A percentile compares a stretch with the other conserved stretches of the same genome.
Evolutionary conservation across 2,797 vertebrate genomes (phyloP).

Genomic region (Artibeus lituratus): DNA sequence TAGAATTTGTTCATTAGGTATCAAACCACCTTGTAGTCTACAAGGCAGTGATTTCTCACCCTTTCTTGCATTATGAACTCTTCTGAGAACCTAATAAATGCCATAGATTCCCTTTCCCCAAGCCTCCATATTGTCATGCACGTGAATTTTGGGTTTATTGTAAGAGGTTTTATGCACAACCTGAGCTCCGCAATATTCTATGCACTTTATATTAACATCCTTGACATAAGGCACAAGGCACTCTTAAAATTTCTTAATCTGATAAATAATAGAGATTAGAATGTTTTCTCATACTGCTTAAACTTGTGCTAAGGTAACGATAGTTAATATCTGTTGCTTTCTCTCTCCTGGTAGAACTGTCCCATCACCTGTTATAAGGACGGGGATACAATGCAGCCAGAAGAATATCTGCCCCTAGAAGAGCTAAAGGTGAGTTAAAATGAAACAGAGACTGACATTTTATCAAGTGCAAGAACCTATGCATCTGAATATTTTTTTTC

Average conservation of each 20-base stretch:
- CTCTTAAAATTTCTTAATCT: background rate
- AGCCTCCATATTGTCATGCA: background rate
- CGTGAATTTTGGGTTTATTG: background rate
- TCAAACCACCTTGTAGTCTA: background rate
- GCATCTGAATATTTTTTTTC: background rate
- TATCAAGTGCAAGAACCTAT: background rate
- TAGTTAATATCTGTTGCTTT: background rate
- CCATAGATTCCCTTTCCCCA: background rate
- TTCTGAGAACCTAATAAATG: background rate
- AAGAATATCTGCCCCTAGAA: background rate
- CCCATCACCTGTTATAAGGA: background rate
- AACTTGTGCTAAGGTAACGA: background rate
- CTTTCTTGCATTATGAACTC: background rate
- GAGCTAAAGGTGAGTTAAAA: background rate
- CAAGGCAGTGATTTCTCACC: background rate
- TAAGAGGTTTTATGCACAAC: background rate
- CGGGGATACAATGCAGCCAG: background rate
- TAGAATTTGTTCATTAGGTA: background rate
- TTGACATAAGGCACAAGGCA: background rate
- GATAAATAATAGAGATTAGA: conserved; percentile 6
- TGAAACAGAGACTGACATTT: background rate
- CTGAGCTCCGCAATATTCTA: background rate
- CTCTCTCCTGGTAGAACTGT: background rate
- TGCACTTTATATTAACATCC: conserved; percentile 13
- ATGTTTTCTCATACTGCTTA: background rate